Conservation (phyloP, 2,888 invertebrate species). For the Apoda limacodes region DNA sequence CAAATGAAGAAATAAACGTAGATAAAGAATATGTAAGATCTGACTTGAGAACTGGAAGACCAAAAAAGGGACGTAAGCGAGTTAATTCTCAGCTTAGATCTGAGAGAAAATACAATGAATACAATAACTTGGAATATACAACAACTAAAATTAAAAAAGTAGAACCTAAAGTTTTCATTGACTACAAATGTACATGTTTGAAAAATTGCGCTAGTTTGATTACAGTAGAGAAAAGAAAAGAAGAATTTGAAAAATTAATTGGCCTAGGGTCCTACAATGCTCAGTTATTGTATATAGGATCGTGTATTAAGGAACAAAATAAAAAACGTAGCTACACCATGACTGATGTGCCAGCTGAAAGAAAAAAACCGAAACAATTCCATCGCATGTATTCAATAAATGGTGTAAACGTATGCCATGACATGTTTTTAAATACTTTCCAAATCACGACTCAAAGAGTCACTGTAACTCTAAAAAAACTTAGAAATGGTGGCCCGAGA, state of each 20-base stretch:
- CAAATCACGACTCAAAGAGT: conserved; percentile 15
- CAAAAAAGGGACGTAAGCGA: too few relatives aligned
- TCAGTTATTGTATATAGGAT: conserved; percentile 13
- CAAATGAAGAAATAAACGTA: too few relatives aligned
- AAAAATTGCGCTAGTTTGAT: conserved; percentile 15
- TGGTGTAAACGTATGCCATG: conserved; percentile 10
- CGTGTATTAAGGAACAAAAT: conserved; percentile 15
- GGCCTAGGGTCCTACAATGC: conserved; percentile 15
- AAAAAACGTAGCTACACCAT: conserved; percentile 10
- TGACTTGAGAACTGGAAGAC: too few relatives aligned
- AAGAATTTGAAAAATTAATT: conserved; percentile 18
- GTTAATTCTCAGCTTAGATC: too few relatives aligned
- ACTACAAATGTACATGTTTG: conserved; percentile 14
- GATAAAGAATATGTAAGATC: too few relatives aligned
- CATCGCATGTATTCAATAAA: conserved; percentile 10
- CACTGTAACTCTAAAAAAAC: conserved; percentile 9
- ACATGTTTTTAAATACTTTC: conserved; percentile 14
- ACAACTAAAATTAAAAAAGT: conserved; percentile 13
- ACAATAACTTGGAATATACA: too few relatives aligned
- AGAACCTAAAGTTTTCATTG: conserved; percentile 12
- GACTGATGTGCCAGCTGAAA: conserved; percentile 9
- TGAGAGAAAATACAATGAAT: too few relatives aligned
- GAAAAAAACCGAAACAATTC: conserved; percentile 10
- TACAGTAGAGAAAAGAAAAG: conserved; percentile 15
- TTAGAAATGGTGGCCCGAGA: conserved; percentile 8